These are phyloP conservation scores for Strix aluco DNA, from an alignment of 2,113 vertebrate species.

Conservation along the genomic window DNA sequence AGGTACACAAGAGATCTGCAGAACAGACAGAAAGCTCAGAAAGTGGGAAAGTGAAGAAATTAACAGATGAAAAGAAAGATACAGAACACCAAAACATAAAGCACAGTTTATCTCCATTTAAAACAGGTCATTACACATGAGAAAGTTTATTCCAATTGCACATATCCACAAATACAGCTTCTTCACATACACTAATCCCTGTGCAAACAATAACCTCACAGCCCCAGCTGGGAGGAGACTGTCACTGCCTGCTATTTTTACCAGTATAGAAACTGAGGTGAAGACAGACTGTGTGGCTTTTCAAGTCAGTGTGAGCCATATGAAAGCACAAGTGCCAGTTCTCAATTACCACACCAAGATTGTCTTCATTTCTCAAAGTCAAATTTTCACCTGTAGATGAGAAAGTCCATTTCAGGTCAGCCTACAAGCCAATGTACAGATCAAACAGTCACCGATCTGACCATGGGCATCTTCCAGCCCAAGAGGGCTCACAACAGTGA, in stretches of 20 bases:
- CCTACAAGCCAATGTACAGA: fast-evolving
- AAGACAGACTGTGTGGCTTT: background rate
- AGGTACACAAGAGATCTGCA: background rate
- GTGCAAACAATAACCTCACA: background rate
- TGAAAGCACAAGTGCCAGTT: background rate
- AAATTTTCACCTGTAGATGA: background rate
- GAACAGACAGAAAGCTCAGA: background rate
- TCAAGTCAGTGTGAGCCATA: background rate
- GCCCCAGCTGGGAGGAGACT: background rate
- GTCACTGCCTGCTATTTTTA: background rate
- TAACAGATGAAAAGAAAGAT: background rate
- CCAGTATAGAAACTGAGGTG: background rate
- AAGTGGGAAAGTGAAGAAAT: background rate
- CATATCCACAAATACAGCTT: background rate
- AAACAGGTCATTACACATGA: background rate
- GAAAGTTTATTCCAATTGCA: background rate
- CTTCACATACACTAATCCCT: background rate
- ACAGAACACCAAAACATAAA: background rate
- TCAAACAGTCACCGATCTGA: background rate
- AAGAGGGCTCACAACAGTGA: background rate
- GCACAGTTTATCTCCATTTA: background rate
- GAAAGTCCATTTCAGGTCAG: background rate
- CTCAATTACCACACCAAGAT: background rate
- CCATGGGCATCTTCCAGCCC: background rate
- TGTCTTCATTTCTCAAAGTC: background rate